Conservation (phyloP, 2,888 invertebrate genomes). For the Synanthedon formicaeformis region DNA sequence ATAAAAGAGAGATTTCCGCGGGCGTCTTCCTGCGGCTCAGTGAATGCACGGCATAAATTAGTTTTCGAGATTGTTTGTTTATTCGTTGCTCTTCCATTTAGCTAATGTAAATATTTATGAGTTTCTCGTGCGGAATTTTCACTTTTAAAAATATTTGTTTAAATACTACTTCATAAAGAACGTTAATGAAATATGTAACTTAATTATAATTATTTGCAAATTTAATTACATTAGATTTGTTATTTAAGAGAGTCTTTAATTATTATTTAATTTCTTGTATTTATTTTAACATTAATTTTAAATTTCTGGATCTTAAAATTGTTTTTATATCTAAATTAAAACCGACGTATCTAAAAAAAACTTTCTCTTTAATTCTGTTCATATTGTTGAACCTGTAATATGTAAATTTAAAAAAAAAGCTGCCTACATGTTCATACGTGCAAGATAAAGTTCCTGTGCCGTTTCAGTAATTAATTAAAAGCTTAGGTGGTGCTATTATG, state of each 20-base stretch:
- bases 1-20: conserved; percentile 54
- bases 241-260: too few species aligned
- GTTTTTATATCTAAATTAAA: too few species aligned
- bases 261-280: too few species aligned
- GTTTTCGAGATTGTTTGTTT: conserved; percentile 64
- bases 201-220: too few species aligned
- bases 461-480: conserved; percentile 60
- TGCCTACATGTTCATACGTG: conserved; percentile 25
- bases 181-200: background rate
- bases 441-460: conserved; percentile 27
- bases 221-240: too few species aligned
- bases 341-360: too few species aligned
- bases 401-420: conserved; percentile 35
- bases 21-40: conserved; percentile 39
- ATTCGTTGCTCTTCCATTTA: conserved; percentile 45
- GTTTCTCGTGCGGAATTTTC: conserved; percentile 26
- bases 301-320: too few species aligned
- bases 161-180: conserved; percentile 1
- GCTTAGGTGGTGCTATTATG: conserved; percentile 54
- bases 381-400: conserved; percentile 16
- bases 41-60: conserved; percentile 62
- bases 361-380: background rate
- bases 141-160: conserved; percentile 19
- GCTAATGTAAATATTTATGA: conserved; percentile 58
- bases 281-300: too few species aligned